phyloP scores from a whole-genome alignment of 2,888 invertebrate species.

The Cremastinae sp. region DNA sequence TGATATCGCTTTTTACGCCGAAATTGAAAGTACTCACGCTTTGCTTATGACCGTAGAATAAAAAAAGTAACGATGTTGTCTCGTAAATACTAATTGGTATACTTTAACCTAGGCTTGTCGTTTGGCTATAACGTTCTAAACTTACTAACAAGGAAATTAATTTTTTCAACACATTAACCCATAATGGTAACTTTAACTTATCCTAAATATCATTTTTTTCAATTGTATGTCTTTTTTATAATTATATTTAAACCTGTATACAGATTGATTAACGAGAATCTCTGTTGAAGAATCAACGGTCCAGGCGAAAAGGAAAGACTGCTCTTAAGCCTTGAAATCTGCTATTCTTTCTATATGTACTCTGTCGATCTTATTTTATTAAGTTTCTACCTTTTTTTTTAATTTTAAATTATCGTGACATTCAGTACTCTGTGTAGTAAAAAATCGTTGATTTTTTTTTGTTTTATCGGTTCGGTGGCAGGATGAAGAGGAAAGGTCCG shows the following conservation, averaged over 20 bases:
- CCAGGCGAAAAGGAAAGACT: conserved; percentile 34
- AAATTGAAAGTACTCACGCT: conserved; percentile 27
- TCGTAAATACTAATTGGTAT: conserved; percentile 7
- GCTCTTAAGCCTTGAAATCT: conserved; percentile 32
- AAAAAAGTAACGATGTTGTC: not conserved
- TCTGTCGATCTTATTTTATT: conserved; percentile 13
- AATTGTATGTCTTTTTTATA: conserved; percentile 25
- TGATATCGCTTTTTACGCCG: conserved; percentile 12
- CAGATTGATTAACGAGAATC: conserved; percentile 13
- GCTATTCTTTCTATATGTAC: conserved; percentile 26
- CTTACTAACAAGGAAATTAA: conserved; percentile 15
- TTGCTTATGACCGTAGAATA: conserved; percentile 10
- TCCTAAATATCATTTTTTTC: conserved; percentile 4
- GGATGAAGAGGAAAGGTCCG: conserved; percentile 19
- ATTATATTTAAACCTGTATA: conserved; percentile 51
- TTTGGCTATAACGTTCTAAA: conserved; percentile 1
- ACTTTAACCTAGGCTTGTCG: not conserved
- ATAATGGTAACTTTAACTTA: not conserved
- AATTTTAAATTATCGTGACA: conserved; percentile 18
- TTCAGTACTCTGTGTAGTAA: conserved; percentile 8
- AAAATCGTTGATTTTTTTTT: not conserved
- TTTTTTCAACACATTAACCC: conserved; percentile 6
- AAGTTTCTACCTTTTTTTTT: conserved; percentile 14
- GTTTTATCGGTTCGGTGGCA: conserved; percentile 10
- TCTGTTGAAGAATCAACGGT: conserved; percentile 33